Percentiles rank a stretch among this genome's conserved stretches.
These are phyloP conservation scores for Eubasilissa splendida DNA, from an alignment of 2,888 invertebrate genomes.

Conservation along the genomic window DNA sequence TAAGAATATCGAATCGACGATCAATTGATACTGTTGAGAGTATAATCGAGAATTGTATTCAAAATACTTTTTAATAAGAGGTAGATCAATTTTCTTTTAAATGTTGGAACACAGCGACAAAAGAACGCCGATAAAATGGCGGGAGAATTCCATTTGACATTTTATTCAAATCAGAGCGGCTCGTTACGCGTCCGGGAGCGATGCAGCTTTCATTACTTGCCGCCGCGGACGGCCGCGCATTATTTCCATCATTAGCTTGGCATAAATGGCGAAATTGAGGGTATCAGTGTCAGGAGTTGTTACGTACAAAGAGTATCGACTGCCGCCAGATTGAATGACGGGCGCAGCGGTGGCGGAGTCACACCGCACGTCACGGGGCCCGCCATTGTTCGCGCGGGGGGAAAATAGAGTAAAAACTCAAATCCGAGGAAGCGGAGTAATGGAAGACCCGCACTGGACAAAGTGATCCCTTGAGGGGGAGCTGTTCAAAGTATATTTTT, in stretches of 20 bases:
- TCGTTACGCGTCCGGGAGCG: constrained; percentile 54
- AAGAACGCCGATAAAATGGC: constrained; percentile 29
- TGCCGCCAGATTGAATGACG: constrained; percentile 43
- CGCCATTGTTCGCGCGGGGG: constrained; percentile 26
- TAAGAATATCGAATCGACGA: too few relatives aligned
- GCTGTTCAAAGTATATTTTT: not conserved
- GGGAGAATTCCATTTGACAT: constrained; percentile 41
- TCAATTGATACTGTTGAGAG: too few relatives aligned
- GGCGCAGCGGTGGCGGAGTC: constrained; percentile 22
- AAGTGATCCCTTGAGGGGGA: not conserved
- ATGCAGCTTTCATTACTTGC: constrained; percentile 53
- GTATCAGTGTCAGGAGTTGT: constrained; percentile 52
- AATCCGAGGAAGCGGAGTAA: not conserved
- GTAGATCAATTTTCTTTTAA: constrained; percentile 6
- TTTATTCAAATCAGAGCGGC: constrained; percentile 51
- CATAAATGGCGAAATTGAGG: constrained; percentile 57
- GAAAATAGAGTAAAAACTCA: constrained; percentile 11
- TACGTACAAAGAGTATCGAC: constrained; percentile 46
- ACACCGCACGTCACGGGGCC: constrained; percentile 16
- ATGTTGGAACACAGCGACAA: constrained; percentile 21
- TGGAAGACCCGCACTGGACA: not conserved
- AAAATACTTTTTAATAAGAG: not conserved
- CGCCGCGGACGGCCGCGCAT: constrained; percentile 41
- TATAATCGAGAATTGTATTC: too few relatives aligned
- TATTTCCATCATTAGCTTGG: constrained; percentile 56